Evolutionary conservation across 2,797 vertebrate species (phyloP), one percentile per base, ranked within the genome.

Genomic region (Fistularia commersonii): DNA sequence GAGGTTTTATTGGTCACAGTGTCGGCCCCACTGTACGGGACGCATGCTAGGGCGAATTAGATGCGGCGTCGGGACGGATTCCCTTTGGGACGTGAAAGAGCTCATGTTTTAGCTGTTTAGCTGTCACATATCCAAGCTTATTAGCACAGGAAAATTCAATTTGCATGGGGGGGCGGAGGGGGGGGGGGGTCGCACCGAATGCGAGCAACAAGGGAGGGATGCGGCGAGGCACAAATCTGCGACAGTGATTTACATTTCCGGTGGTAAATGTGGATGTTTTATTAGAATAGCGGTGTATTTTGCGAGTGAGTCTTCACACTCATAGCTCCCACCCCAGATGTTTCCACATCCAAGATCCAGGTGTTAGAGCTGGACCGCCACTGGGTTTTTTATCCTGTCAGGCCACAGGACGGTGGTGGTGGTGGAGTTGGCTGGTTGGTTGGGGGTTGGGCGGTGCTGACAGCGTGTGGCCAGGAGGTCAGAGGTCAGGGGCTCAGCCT

Each of bases 401-500:
- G 23, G 23, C 23, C 23, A 4, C 23, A 23, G 23, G 23, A 23
- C 23, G 23, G 23, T 23, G 23, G 23, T 23, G n/a, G n/a, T n/a
- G n/a, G n/a, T n/a, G n/a, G n/a, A n/a, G n/a, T n/a, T n/a, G n/a
- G n/a, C n/a, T n/a, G n/a, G n/a, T n/a, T n/a, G n/a, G n/a, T n/a
- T n/a, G n/a, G n/a, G n/a, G n/a, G n/a, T n/a, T n/a, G n/a, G n/a
- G n/a, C n/a, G n/a, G n/a, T n/a, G 37, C 34, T 41, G 40, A 41
- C 41, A 48, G 65, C 61, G 41, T 45, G 61, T 66, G 76, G 63
- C 57, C 1, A 5, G n/a, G n/a, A 48, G 69, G 69, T 82, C 77
- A 84, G 46, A 72, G 78, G 74, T 84, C 66, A 78, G 54, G 45
- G 61, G n/a, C 52, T 64, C 52, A 65, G 53, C 52, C 65, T 51